Evolutionary conservation across 2,113 vertebrate genomes (phyloP), one percentile per base, ranked within the genome.

Genomic region (Mesitornis unicolor): DNA sequence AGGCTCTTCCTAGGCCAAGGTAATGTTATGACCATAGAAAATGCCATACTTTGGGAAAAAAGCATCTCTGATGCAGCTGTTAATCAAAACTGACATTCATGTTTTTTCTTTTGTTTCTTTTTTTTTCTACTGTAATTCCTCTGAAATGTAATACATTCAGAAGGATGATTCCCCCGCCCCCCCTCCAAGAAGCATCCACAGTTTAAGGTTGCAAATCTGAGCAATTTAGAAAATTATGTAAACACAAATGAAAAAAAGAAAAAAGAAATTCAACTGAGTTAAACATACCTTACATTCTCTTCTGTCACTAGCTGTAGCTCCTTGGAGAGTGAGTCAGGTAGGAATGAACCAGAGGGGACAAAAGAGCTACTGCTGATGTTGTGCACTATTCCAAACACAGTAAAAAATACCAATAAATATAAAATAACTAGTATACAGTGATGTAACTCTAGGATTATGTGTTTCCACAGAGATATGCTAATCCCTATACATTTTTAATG

Each of bases 181-280:
- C 50, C 38, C 2, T 3, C 42, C 38, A 53, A 87, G 64, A 11
- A 89, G 29, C 8, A 29, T 35, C 56, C 54, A 53, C 36, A 71
- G 31, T 56, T 91, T 75, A 76, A 79, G 33, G 25, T 1, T 86
- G 71, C 35, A 96, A 86, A 93, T 69, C 84, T 50, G 35, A 93
- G 85, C 35, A 78, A 45, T 81, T 86, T 89, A 78, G 51, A 65
- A 91, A 95, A 28, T 2, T 17, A 68, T 74, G 64, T 59, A 64
- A 96, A 94, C 75, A 82, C 50, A 88, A 79, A 76, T 74, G 84
- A 92, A 94, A 96, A 95, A 91, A 64, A 93, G 64, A 89, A 81
- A 93, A 88, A 93, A 88, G 60, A 82, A 82, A 96, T 75, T 42
- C 65, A 84, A 14, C 4, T 68, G 81, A 78, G 71, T 89, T 82